Conservation (phyloP, 2,113 vertebrate genomes). For the rat (Rattus norvegicus) region GRCr8 NC_086039.1:54587501-54588000, state of each 20-base stretch:
- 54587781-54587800: slow-evolving; percentile 75
- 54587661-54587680: slow-evolving; percentile 83
- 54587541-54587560: slow-evolving; percentile 86
- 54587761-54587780: slow-evolving; percentile 76
- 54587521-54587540: slow-evolving; percentile 84
- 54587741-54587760: slow-evolving; percentile 77
- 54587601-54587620: slow-evolving; percentile 85
- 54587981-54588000: neutral
- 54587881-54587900: slow-evolving; percentile 22
- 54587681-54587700: slow-evolving; percentile 81
- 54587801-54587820: slow-evolving; percentile 67
- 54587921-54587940: slow-evolving; percentile 49
- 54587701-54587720: slow-evolving; percentile 80
- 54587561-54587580: slow-evolving; percentile 87
- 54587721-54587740: slow-evolving; percentile 75
- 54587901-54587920: slow-evolving; percentile 40
- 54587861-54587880: slow-evolving; percentile 65
- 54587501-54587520: slow-evolving; percentile 83
- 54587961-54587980: slow-evolving; percentile 39
- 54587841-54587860: slow-evolving; percentile 61
- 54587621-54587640: slow-evolving; percentile 86
- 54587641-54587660: slow-evolving; percentile 85
- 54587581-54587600: slow-evolving; percentile 86
- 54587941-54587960: neutral
- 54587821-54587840: slow-evolving; percentile 67